Percentiles rank a stretch among this genome's conserved stretches.
These are phyloP conservation scores for Caenorhabditis becei DNA, from an alignment of 2,888 invertebrate genomes.

Conservation along the genomic window DNA sequence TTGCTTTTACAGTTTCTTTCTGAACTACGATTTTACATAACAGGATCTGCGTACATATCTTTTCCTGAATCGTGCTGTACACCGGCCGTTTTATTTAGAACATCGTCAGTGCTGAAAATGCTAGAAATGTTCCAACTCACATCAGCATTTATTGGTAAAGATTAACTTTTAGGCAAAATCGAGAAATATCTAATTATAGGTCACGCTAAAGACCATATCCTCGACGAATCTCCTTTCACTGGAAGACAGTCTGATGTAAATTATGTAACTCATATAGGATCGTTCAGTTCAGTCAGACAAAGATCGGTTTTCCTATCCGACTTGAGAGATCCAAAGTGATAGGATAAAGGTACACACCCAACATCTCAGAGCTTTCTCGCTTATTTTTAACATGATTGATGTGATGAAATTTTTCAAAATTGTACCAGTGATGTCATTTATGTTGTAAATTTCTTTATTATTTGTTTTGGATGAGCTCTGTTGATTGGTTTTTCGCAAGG, in stretches of 20 bases:
- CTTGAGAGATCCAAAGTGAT: neutral
- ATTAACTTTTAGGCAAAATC: too few species aligned
- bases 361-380: neutral
- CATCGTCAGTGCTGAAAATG: constrained; percentile 39
- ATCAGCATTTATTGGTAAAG: constrained; percentile 24
- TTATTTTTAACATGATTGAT: too few species aligned
- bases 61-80: constrained; percentile 74
- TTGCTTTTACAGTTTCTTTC: constrained; percentile 58
- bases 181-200: constrained; percentile 41
- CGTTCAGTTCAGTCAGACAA: constrained; percentile 62
- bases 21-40: constrained; percentile 65
- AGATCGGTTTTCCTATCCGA: constrained; percentile 43
- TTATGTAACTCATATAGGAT: constrained; percentile 71
- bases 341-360: neutral
- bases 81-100: constrained; percentile 71
- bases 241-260: constrained; percentile 70
- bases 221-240: constrained; percentile 70
- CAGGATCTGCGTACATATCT: constrained; percentile 69
- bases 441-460: too few species aligned
- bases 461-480: too few species aligned
- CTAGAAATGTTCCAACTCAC: constrained; percentile 34
- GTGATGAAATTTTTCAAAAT: neutral
- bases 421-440: neutral
- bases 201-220: constrained; percentile 73
- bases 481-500: too few species aligned